Conservation (phyloP, 2,797 vertebrate genomes). For the Vireo griseus region DNA sequence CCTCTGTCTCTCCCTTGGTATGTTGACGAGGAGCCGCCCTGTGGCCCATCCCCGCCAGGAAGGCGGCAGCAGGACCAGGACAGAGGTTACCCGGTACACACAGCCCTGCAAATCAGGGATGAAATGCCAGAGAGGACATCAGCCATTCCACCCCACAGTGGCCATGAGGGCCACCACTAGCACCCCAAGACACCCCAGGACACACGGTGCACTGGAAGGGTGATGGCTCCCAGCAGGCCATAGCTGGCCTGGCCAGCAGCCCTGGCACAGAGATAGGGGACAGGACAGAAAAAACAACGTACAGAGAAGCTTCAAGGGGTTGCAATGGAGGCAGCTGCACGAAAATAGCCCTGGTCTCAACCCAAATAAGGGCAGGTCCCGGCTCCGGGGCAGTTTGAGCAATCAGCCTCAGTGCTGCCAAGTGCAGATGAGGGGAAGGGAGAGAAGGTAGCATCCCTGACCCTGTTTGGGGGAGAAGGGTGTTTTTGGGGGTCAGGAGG, state of each 20-base stretch:
- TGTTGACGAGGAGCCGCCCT: neutral
- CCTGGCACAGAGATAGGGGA: neutral
- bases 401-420: neutral
- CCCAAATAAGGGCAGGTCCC: slow-evolving; percentile 60
- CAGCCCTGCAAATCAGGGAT: neutral
- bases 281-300: neutral
- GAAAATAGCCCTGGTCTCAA: slow-evolving; percentile 49
- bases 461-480: neutral
- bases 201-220: accelerated
- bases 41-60: neutral
- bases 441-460: neutral
- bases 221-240: neutral
- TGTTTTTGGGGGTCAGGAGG: neutral
- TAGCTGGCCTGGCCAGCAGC: neutral
- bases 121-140: neutral
- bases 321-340: neutral
- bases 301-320: neutral
- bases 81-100: neutral
- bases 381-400: neutral
- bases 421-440: neutral
- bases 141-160: neutral
- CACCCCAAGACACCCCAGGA: neutral
- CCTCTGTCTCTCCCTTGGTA: neutral
- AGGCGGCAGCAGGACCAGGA: slow-evolving; percentile 3
- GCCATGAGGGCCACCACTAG: neutral